Evolutionary conservation across 2,888 invertebrate genomes (phyloP).

Genomic region (Cryptus viduatorius): DNA sequence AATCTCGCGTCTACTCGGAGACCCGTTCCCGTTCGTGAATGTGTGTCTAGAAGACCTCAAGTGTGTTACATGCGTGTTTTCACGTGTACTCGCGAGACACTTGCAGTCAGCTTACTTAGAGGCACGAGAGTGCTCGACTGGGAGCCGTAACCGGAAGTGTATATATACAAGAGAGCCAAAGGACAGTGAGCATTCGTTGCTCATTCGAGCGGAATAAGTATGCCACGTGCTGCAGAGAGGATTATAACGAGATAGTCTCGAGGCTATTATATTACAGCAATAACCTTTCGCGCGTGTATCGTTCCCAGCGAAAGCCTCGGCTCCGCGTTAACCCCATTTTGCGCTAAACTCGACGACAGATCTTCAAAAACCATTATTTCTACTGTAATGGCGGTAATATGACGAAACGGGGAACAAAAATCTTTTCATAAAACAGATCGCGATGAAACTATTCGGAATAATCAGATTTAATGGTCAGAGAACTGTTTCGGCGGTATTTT

Average conservation of each 20-base stretch:
- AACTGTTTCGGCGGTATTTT: too few relatives aligned
- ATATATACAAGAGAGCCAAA: slow-evolving; percentile 5
- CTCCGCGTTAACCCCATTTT: neutral
- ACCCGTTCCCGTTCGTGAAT: slow-evolving; percentile 3
- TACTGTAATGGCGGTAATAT: neutral
- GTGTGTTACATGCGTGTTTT: slow-evolving; percentile 19
- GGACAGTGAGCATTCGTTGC: slow-evolving; percentile 39
- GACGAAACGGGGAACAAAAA: neutral
- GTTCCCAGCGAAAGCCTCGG: slow-evolving; percentile 29
- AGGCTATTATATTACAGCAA: slow-evolving; percentile 20
- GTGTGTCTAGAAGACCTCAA: slow-evolving; percentile 35
- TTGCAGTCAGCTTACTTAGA: neutral
- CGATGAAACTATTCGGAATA: neutral
- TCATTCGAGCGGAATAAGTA: slow-evolving; percentile 46
- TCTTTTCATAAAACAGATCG: neutral
- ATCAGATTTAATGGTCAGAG: neutral
- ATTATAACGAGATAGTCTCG: slow-evolving; percentile 57
- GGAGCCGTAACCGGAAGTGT: slow-evolving; percentile 49
- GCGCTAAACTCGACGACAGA: neutral
- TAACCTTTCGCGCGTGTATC: slow-evolving; percentile 14
- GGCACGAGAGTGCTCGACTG: slow-evolving; percentile 25
- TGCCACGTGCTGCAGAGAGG: slow-evolving; percentile 35
- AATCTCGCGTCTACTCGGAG: neutral
- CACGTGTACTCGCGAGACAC: slow-evolving; percentile 25
- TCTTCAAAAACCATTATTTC: neutral